Conservation (phyloP, 2,888 invertebrate species). For the Tridacna crocea region DNA sequence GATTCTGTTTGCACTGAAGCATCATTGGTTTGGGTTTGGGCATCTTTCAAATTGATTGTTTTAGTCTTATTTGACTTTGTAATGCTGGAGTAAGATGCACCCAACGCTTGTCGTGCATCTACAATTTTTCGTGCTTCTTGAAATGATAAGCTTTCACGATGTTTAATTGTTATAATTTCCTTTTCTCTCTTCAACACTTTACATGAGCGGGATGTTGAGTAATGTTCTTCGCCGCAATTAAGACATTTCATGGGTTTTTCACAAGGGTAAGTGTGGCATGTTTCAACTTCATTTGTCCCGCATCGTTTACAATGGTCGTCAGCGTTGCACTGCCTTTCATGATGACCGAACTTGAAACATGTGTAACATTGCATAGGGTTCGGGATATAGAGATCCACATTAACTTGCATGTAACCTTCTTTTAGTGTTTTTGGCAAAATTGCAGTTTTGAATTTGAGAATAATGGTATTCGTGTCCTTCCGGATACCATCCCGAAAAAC, state of each 20-base stretch:
- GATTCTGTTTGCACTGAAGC: not conserved
- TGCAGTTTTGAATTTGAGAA: too few species aligned
- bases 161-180: slow-evolving; percentile 8
- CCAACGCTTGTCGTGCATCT: not conserved
- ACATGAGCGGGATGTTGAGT: not conserved
- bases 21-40: not conserved
- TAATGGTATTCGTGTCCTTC: too few species aligned
- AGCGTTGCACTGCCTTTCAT: too few species aligned
- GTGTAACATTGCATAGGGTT: slow-evolving; percentile 21
- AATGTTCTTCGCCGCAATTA: slow-evolving; percentile 14
- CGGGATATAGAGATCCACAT: not conserved
- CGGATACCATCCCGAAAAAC: too few species aligned
- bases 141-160: not conserved
- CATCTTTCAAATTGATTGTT: too few species aligned
- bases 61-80: not conserved
- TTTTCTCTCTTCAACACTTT: not conserved
- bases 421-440: too few species aligned
- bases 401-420: too few species aligned
- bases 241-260: not conserved
- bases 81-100: not conserved
- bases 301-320: too few species aligned
- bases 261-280: too few species aligned
- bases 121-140: not conserved
- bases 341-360: not conserved
- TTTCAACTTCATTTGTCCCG: too few species aligned